Base-by-base conservation (phyloP, 2,797 vertebrate genomes). In the Phrynocephalus forsythii region DNA sequence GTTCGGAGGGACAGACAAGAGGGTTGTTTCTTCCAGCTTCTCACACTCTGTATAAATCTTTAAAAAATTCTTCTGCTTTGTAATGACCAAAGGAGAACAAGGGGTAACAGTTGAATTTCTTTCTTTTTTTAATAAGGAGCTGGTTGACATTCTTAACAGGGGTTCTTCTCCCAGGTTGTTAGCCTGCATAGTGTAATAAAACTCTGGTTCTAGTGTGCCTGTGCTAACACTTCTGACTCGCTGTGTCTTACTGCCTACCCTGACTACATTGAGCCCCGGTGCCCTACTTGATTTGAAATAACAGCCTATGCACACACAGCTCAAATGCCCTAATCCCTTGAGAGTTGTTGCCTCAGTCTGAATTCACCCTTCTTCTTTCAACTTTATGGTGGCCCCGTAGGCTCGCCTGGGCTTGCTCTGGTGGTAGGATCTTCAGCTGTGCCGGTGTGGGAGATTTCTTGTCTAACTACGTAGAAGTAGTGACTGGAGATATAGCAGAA, bases 21-120 rank as follows among this genome's bases (percentile, higher is more conserved):
- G 80, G 91, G 91, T 82, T 90, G 77, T 91, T 90, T 92, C 83
- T 95, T 95, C 87, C 92, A 93, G 92, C 96, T 97, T 96, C 96
- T 96, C 86, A 93, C 94, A 93, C 94, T 91, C 80, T 95, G 95
- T 96, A 96, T 92, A 93, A 95, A 95, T 93, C 94, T 93, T 95
- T 93, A 72, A 95, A 96, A 44, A 95, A 96, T 96, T 97, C 93
- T 96, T 95, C 97, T 97, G 95, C 97, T 97, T 97, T 98, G 97
- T 95, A 97, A 97, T 97, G 98, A 98, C 98, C 98, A 98, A 98
- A 98, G 97, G 96, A 98, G 97, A 97, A 97, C 96, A 97, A 44
- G 95, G 97, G 95, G 95, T 96, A 96, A 95, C 92, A 90, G 84
- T 94, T 95, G 93, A 94, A 90, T 95, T 95, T 83, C 93, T 95